Base-by-base conservation (phyloP, 2,113 vertebrate species). In the Aegotheles bennettii region DNA sequence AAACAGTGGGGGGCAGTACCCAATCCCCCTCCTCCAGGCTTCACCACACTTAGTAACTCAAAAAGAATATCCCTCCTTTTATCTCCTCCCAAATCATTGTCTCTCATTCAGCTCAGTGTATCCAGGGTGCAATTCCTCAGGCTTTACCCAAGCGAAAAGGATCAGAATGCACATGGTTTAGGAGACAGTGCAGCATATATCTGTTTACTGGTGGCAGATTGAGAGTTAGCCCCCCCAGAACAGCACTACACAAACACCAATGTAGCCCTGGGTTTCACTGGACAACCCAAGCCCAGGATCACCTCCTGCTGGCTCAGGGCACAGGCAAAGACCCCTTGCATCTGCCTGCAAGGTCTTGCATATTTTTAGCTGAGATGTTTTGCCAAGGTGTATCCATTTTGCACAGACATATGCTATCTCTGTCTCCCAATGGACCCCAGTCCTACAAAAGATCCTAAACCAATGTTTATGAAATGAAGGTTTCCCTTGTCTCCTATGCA, bases 221-320 rank as follows among this genome's bases (percentile, higher is more conserved):
- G 16, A 31, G 42, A 80, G 8, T 4, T 33, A 69, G 26, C 5
- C 9, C 0, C 0, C 2, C 6, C 8, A 8, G 2, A 48, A 61
- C 18, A 91, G 45, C 47, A 31, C n/a, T 29, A 29, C 18, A 13
- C 8, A 50, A 77, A 7, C 21, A 7, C 26, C 36, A 84, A 1
- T 3, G 5, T 11, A 23, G 19, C 29, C 40, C 21, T 20, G 14
- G 14, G 40, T 31, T 87, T 77, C 70, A 48, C 16, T 31, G 45
- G 35, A 40, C 14, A 74, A 1, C 9, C 25, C 69, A 73, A 19
- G 29, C 28, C 33, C 47, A 73, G 53, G 35, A 59, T n/a, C 73
- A 76, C 11, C 43, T 59, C 53, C 59, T 84, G 35, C 36, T 57
- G 26, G 6, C 31, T 36, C 74, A 57, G 42, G 12, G 31, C 40